phyloP scores from a whole-genome alignment of 2,113 vertebrate species.

The Psittacara wagleri region DNA sequence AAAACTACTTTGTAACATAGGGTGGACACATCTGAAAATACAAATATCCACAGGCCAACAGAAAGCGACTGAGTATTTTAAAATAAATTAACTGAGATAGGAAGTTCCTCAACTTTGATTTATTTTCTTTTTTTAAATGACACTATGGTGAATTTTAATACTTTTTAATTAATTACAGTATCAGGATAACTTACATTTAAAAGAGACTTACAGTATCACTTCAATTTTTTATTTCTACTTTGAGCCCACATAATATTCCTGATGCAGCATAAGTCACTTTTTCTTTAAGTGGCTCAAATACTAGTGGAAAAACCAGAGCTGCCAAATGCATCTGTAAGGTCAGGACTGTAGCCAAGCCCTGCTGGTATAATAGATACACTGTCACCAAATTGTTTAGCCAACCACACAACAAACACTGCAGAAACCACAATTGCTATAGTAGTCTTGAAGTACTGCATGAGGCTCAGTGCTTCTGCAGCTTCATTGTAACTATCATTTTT shows the following conservation, averaged over 20 bases:
- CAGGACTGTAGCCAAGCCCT: slow-evolving; percentile 17
- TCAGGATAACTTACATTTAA: not conserved
- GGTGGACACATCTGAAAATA: not conserved
- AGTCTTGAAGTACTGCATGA: not conserved
- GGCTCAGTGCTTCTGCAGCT: not conserved
- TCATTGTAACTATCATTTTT: not conserved
- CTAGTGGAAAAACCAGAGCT: not conserved
- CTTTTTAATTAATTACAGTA: not conserved
- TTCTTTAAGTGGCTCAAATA: slow-evolving; percentile 4
- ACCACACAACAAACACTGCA: not conserved
- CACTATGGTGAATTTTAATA: not conserved
- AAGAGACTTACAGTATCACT: not conserved
- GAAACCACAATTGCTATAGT: not conserved
- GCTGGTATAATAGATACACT: slow-evolving; percentile 42
- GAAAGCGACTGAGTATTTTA: not conserved
- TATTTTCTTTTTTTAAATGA: not conserved
- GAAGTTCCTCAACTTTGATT: not conserved
- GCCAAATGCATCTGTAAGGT: not conserved
- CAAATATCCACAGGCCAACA: not conserved
- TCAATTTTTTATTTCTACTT: not conserved
- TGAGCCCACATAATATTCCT: not conserved
- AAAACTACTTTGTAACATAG: not conserved
- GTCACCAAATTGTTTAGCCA: slow-evolving; percentile 11
- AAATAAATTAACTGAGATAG: not conserved
- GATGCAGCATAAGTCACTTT: not conserved